A percentile compares a stretch with the other conserved stretches of the same genome.
These are phyloP conservation scores for Halcyon badia DNA, from an alignment of 2,797 vertebrate species.

Conservation along the genomic window DNA sequence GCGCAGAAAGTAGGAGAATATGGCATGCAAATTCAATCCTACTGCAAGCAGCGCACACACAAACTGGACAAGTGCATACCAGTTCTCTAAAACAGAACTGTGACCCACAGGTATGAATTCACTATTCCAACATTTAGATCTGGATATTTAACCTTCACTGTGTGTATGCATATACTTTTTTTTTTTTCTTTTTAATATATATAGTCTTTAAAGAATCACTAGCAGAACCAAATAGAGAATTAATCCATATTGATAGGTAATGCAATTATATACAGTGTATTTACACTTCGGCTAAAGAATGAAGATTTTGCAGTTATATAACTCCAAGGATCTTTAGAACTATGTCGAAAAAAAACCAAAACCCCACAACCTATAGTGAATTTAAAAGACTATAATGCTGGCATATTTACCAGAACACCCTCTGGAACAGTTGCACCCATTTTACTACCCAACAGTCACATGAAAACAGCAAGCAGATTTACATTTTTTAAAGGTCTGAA, in stretches of 20 bases:
- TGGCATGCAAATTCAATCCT: background rate
- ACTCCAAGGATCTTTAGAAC: background rate
- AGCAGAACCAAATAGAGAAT: background rate
- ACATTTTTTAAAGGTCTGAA: background rate
- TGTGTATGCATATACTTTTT: fast-evolving
- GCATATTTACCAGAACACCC: background rate
- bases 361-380: background rate
- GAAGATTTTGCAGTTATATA: fast-evolving
- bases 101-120: background rate
- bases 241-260: background rate
- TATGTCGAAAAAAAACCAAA: fast-evolving
- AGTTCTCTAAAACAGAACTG: background rate
- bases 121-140: background rate
- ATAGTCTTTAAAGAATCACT: background rate
- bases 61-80: background rate
- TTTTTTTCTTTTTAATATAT: background rate
- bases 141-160: background rate
- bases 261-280: background rate
- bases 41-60: background rate
- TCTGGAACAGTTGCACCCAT: background rate
- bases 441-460: background rate
- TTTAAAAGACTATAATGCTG: background rate
- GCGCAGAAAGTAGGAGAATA: background rate
- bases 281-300: background rate
- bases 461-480: background rate